Conservation (phyloP, 2,113 vertebrate species). For the Cnemophilus loriae region DNA sequence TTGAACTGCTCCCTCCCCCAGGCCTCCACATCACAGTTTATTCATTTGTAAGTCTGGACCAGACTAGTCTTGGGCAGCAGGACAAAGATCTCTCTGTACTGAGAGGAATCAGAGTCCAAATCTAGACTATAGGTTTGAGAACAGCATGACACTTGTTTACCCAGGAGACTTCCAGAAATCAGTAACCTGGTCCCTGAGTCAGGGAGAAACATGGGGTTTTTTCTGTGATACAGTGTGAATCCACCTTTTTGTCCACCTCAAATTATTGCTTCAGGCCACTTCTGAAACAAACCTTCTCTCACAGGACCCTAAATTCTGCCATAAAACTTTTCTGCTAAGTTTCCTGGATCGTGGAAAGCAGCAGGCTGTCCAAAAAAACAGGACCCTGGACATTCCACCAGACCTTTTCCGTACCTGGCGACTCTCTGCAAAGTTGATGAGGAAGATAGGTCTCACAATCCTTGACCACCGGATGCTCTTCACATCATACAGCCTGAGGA, state of each 20-base stretch:
- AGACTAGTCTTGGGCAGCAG: neutral
- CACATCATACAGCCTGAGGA: slow-evolving; percentile 66
- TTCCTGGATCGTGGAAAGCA: neutral
- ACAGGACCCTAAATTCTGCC: neutral
- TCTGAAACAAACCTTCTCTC: neutral
- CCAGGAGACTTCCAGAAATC: neutral
- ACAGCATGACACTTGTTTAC: neutral
- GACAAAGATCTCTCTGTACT: neutral
- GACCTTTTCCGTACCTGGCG: slow-evolving; percentile 77
- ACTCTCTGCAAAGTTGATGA: slow-evolving; percentile 91
- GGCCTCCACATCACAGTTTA: neutral
- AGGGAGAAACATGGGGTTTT: accelerated
- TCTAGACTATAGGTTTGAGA: neutral
- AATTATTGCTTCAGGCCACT: neutral
- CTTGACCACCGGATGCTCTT: slow-evolving; percentile 84
- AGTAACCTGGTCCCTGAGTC: neutral
- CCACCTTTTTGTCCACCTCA: neutral
- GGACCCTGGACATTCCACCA: neutral
- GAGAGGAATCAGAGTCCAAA: slow-evolving; percentile 3
- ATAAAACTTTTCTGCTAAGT: neutral
- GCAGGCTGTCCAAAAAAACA: neutral
- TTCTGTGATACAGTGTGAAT: neutral
- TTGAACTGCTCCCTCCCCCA: neutral
- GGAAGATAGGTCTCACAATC: slow-evolving; percentile 83
- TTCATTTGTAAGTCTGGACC: neutral